Evolutionary conservation across 2,797 vertebrate species (phyloP).

Genomic region (Huso huso): DNA sequence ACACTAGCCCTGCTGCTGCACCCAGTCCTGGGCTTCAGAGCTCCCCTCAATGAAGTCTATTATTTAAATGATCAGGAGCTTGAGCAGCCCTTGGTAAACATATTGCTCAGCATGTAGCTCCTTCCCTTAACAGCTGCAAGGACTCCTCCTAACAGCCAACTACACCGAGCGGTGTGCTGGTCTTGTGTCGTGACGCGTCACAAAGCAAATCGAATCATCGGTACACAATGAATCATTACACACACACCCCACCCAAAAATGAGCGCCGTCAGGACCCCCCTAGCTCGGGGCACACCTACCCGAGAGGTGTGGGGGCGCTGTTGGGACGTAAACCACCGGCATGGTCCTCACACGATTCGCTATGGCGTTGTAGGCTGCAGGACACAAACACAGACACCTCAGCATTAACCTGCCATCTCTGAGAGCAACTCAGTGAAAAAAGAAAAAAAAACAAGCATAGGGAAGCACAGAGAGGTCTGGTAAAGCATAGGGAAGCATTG

Average conservation of each 20-base stretch:
- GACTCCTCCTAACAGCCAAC: too few species aligned
- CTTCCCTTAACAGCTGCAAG: too few species aligned
- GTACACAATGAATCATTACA: constrained; percentile 14
- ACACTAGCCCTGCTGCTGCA: too few species aligned
- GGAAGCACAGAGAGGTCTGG: too few species aligned
- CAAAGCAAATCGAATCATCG: constrained; percentile 10
- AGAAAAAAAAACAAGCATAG: neutral
- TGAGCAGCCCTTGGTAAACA: too few species aligned
- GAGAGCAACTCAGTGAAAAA: constrained; percentile 18
- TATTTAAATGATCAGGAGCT: too few species aligned
- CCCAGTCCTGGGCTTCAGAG: too few species aligned
- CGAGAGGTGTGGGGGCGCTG: neutral
- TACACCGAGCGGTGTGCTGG: constrained; percentile 2
- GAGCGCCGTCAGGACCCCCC: constrained; percentile 3
- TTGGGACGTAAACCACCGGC: constrained; percentile 8
- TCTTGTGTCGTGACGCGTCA: constrained; percentile 16
- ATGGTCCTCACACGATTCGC: constrained; percentile 14
- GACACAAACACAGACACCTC: constrained; percentile 1
- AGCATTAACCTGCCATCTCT: neutral
- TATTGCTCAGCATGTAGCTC: too few species aligned
- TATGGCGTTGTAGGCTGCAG: constrained; percentile 25
- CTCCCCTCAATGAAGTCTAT: too few species aligned
- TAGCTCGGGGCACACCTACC: neutral
- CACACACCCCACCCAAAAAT: neutral
- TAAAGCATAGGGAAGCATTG: too few species aligned